Evolutionary conservation across 37 sponge, comb jelly and placozoan species (phyloP), one percentile per base, ranked within the genome.

Genomic region (Chondrosia reniformis): DNA sequence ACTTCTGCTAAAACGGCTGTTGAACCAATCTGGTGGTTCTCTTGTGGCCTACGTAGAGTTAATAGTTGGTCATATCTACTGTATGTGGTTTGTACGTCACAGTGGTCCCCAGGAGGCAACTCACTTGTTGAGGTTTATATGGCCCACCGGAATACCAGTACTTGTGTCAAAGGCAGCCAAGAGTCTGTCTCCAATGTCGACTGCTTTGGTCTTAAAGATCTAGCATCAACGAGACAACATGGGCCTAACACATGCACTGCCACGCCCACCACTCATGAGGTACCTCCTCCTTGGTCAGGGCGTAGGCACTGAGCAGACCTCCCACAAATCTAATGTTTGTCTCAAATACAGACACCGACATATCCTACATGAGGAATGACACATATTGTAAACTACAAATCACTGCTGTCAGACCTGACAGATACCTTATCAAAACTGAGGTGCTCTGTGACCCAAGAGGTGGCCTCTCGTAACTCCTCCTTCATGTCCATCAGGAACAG

Each of bases 161-260:
- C 84, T 79, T 4, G 96, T 92, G 76, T 89, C 88, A 77, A 95
- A 95, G 2, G 92, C 89, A 2, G 96, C 92, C 74, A 95, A 38
- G 57, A 95, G 73, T 32, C 78, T 92, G 55, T 81, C 73, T 25
- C 67, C 78, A 34, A 79, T 8, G 17, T 84, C 79, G 45, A 55
- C 21, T 3, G 75, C 76, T 36, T 71, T 76, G 59, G 45, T 52
- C 39, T 74, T 59, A n/a, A n/a, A n/a, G n/a, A n/a, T n/a, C n/a
- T n/a, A n/a, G n/a, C n/a, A n/a, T n/a, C n/a, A n/a, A n/a, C n/a
- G n/a, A n/a, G n/a, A n/a, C n/a, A n/a, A n/a, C n/a, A n/a, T n/a
- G n/a, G n/a, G n/a, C n/a, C n/a, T n/a, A n/a, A 19, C 25, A 22
- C 28, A n/a, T 46, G 82, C 52, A 82, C 42, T 45, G 33, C 82